phyloP scores from a whole-genome alignment of 2,888 invertebrate genomes.

The Nasonovia ribisnigri region DNA sequence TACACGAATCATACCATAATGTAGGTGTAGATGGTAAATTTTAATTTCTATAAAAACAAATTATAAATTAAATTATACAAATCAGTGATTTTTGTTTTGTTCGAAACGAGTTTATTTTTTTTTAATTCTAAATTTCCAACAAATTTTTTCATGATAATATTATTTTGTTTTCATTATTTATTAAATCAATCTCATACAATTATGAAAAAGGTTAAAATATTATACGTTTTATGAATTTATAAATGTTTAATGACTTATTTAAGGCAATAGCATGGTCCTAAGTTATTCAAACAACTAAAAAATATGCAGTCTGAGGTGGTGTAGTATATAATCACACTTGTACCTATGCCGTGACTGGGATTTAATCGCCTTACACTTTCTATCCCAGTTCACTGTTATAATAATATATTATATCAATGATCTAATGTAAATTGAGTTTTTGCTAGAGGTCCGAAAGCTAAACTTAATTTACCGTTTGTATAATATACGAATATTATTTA shows the following conservation, averaged over 20 bases:
- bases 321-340: constrained; percentile 56
- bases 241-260: constrained; percentile 59
- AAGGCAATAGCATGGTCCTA: constrained; percentile 12
- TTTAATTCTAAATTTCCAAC: background rate
- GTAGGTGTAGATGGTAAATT: background rate
- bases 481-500: background rate
- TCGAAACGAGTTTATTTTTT: background rate
- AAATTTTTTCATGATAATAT: background rate
- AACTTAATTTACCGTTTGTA: background rate
- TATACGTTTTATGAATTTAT: constrained; percentile 35
- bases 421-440: constrained; percentile 55
- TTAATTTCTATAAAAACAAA: background rate
- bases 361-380: constrained; percentile 40
- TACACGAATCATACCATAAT: background rate
- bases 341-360: constrained; percentile 44
- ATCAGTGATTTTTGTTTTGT: background rate
- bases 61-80: background rate
- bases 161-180: background rate
- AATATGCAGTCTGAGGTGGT: background rate
- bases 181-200: constrained; percentile 30
- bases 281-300: constrained; percentile 45
- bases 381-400: constrained; percentile 21
- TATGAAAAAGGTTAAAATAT: constrained; percentile 11
- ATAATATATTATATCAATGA: constrained; percentile 52
- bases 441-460: background rate